These are phyloP conservation scores for Trilocha varians DNA, from an alignment of 2,888 invertebrate species.

Conservation along the genomic window DNA sequence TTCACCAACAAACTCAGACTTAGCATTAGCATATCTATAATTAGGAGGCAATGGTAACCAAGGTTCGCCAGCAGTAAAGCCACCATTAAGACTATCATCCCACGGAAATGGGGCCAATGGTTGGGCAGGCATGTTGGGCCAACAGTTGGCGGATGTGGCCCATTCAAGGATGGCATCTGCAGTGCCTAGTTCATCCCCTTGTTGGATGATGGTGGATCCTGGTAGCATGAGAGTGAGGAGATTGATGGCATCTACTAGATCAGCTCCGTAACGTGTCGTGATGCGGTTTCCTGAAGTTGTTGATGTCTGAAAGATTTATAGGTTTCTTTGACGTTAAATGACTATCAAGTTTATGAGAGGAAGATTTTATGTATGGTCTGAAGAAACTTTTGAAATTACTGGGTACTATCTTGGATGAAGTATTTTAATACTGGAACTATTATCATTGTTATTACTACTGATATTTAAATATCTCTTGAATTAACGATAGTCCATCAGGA, in stretches of 20 bases:
- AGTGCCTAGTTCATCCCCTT: conserved; percentile 83
- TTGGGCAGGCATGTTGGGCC: conserved; percentile 43
- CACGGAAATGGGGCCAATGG: conserved; percentile 55
- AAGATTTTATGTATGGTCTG: no score
- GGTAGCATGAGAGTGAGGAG: conserved; percentile 80
- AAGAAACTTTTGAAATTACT: no score
- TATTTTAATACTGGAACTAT: no score
- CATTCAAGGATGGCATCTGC: conserved; percentile 69
- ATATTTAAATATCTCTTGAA: no score
- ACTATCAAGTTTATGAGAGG: no score
- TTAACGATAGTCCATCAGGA: no score
- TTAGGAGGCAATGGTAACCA: conserved; percentile 80
- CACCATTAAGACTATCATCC: conserved; percentile 59
- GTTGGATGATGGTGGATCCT: conserved; percentile 83
- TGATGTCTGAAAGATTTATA: conserved; percentile 46
- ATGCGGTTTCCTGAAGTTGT: conserved; percentile 30
- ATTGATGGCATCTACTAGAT: conserved; percentile 79
- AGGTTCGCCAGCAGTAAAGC: conserved; percentile 70
- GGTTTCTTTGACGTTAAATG: neutral
- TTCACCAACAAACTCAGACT: conserved; percentile 60
- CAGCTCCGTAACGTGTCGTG: conserved; percentile 77
- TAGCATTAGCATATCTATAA: conserved; percentile 76
- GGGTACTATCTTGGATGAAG: no score
- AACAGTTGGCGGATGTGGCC: conserved; percentile 61
- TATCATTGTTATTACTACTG: no score